Evolutionary conservation across 2,888 invertebrate genomes (phyloP), one percentile per base, ranked within the genome.

Genomic region (Papilio demoleus): DNA sequence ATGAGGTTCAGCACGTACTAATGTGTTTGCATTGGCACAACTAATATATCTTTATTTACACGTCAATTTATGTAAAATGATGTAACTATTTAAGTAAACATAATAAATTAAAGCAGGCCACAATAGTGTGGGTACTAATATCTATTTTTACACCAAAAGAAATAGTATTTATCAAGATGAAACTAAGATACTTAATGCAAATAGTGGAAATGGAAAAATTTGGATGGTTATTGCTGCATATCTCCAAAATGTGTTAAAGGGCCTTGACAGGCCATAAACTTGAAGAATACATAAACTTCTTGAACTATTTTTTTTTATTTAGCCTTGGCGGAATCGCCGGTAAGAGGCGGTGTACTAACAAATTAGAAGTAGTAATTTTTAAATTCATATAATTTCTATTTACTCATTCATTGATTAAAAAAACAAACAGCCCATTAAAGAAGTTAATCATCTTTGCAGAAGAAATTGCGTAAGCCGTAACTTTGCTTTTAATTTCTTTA

Each of bases 401-500:
- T 42, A 17, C 17, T 27, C 45, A 11, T 42, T 61, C 22, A 34
- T 47, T 24, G 47, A 38, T 24, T 38, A 64, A 64, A 53, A 50
- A 38, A 53, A 45, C 22, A 2, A 27, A 53, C 50, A 9, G 38
- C 36, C n/a, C 4, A 38, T 64, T 22, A 38, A 53, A 36, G 24
- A 64, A 64, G 64, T 24, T 64, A 64, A 64, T 64, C 38, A 14
- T 36, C 17, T 36, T 53, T 22, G n/a, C 53, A 34, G 22, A 64
- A 53, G 11, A 50, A 50, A 53, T 24, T 50, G 19, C 50, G 38
- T 36, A 24, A 53, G 64, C 50, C 34, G n/a, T 38, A 64, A 64
- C 53, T 64, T 64, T 17, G 50, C 53, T 64, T 64, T 50, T 64
- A 64, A 64, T 53, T 64, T 64, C 64, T 64, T 64, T 38, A n/a